Conservation (phyloP, 2,113 vertebrate species). For the Notarius lentiginosus region DNA sequence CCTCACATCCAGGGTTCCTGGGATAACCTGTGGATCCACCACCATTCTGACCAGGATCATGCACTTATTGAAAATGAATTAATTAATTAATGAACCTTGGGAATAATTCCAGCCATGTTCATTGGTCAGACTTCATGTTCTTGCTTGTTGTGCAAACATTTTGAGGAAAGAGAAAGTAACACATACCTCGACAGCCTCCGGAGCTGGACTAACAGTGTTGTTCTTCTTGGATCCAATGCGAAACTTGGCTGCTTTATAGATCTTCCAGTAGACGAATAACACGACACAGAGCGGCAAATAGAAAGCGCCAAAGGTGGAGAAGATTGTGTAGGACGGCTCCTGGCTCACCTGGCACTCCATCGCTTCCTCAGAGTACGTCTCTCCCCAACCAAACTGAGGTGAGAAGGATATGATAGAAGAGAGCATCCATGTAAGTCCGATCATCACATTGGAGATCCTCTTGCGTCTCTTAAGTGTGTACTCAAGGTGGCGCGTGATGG, state of each 20-base stretch:
- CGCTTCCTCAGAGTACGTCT: constrained; percentile 71
- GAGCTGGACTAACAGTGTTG: constrained; percentile 75
- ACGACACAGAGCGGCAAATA: constrained; percentile 81
- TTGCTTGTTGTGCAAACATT: not conserved
- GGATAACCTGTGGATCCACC: not conserved
- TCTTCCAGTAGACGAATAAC: constrained; percentile 84
- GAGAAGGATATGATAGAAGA: constrained; percentile 78
- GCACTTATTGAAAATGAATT: not conserved
- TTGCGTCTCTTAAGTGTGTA: constrained; percentile 75
- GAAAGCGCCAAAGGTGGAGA: constrained; percentile 84
- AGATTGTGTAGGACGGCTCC: constrained; percentile 79
- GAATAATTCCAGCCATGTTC: not conserved
- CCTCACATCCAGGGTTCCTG: not conserved
- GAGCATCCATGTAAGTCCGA: constrained; percentile 76
- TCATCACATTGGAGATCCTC: constrained; percentile 78
- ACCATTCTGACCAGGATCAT: not conserved
- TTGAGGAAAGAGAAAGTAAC: not conserved
- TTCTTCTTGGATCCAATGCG: constrained; percentile 72
- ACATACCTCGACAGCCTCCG: constrained; percentile 72
- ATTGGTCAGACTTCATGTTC: not conserved
- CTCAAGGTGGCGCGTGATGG: constrained; percentile 79
- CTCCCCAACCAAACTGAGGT: constrained; percentile 80
- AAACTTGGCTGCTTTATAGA: constrained; percentile 80
- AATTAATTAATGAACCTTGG: not conserved
- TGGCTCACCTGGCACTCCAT: constrained; percentile 79